phyloP scores from a whole-genome alignment of 2,888 invertebrate species.

The Agriopis aurantiaria region DNA sequence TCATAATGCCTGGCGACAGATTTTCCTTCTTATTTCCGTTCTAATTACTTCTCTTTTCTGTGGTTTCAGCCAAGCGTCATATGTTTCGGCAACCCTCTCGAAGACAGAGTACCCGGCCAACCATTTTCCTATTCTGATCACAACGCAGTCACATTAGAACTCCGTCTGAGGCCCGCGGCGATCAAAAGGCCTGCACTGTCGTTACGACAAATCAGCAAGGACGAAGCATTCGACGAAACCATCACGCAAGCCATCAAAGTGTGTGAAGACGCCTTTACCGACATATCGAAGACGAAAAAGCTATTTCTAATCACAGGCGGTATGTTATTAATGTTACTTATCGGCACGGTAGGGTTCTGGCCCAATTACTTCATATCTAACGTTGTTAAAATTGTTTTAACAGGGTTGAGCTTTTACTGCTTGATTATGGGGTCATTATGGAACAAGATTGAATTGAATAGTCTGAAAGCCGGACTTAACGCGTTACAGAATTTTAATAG shows the following conservation, averaged over 20 bases:
- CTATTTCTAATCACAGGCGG: constrained; percentile 84
- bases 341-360: constrained; percentile 82
- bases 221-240: constrained; percentile 62
- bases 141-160: constrained; percentile 91
- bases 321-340: constrained; percentile 81
- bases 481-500: constrained; percentile 88
- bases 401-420: constrained; percentile 89
- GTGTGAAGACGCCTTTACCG: constrained; percentile 85
- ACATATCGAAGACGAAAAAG: constrained; percentile 80
- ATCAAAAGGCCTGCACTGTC: constrained; percentile 38
- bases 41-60: background rate
- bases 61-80: constrained; percentile 65
- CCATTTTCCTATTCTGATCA: constrained; percentile 95
- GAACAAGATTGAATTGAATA: constrained; percentile 93
- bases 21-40: too few species aligned
- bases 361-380: constrained; percentile 81
- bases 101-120: constrained; percentile 90
- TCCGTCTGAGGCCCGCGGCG: constrained; percentile 58
- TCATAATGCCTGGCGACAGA: too few species aligned
- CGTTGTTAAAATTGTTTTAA: constrained; percentile 87
- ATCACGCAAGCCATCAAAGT: constrained; percentile 87
- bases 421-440: constrained; percentile 93
- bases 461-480: constrained; percentile 90
- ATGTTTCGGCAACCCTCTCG: constrained; percentile 90
- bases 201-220: constrained; percentile 52